phyloP scores from a whole-genome alignment of 2,797 vertebrate species.

The Silurus aristotelis region DNA sequence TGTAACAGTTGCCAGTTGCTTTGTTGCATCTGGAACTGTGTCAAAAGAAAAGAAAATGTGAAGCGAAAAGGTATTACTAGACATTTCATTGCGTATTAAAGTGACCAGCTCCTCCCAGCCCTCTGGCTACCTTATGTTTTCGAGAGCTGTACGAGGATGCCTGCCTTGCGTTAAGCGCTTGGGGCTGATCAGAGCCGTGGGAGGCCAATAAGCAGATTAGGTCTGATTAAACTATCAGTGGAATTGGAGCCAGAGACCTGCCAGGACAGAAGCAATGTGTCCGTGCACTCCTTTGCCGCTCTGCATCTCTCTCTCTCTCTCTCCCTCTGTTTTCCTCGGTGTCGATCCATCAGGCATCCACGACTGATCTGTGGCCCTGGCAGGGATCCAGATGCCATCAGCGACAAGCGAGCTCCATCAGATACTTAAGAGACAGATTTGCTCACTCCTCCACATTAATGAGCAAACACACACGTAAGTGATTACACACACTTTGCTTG shows the following conservation, averaged over 20 bases:
- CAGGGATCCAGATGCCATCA: slow-evolving; percentile 73
- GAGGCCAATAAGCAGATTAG: slow-evolving; percentile 83
- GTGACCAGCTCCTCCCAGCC: slow-evolving; percentile 46
- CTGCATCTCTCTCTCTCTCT: slow-evolving; percentile 38
- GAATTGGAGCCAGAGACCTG: slow-evolving; percentile 76
- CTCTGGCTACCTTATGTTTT: slow-evolving; percentile 69
- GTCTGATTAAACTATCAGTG: slow-evolving; percentile 83
- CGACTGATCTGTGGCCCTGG: slow-evolving; percentile 72
- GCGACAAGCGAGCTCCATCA: slow-evolving; percentile 62
- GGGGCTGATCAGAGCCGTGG: slow-evolving; percentile 72
- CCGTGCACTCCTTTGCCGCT: slow-evolving; percentile 16
- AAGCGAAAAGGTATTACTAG: slow-evolving; percentile 10
- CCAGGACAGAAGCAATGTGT: slow-evolving; percentile 69
- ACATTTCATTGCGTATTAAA: slow-evolving; percentile 64
- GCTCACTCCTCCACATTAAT: slow-evolving; percentile 48
- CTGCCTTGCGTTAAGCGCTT: slow-evolving; percentile 76
- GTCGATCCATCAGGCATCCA: slow-evolving; percentile 44
- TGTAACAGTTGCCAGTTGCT: not conserved
- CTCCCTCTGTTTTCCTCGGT: slow-evolving; percentile 34
- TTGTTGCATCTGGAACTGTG: not conserved
- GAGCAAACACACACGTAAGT: slow-evolving; percentile 45
- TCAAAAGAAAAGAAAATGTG: not conserved
- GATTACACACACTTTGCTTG: slow-evolving; percentile 45
- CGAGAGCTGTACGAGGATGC: slow-evolving; percentile 68
- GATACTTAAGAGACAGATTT: slow-evolving; percentile 61